Conservation (phyloP, 1,140 invertebrate species). For the Lasaia peninsularis region DNA sequence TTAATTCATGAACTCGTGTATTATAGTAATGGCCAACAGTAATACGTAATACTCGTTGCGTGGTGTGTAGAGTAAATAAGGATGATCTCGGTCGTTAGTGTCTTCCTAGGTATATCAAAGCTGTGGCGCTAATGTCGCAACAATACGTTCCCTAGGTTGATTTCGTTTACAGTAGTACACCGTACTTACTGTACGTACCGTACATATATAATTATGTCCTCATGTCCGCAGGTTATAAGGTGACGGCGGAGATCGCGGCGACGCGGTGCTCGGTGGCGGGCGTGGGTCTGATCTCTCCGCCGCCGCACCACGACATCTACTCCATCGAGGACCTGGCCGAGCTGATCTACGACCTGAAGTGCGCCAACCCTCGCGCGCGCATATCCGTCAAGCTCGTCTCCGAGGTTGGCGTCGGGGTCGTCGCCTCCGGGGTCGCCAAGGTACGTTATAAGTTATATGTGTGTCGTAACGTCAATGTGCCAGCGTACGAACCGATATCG, state of each 20-base stretch:
- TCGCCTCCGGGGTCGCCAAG: constrained; percentile 98
- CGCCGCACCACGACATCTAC: constrained; percentile 99
- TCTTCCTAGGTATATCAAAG: too few relatives aligned
- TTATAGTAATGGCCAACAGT: too few relatives aligned
- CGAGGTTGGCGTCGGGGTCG: constrained; percentile 98
- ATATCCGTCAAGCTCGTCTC: constrained; percentile 99
- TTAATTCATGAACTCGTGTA: not conserved
- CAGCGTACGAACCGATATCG: too few relatives aligned
- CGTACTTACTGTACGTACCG: too few relatives aligned
- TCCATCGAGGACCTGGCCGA: constrained; percentile 99
- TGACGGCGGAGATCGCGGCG: constrained; percentile 96
- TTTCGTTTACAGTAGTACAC: too few relatives aligned
- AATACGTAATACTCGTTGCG: too few relatives aligned
- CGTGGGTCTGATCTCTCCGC: constrained; percentile 98
- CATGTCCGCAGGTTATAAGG: constrained; percentile 81
- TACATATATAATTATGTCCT: too few relatives aligned
- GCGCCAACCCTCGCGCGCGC: constrained; percentile 95
- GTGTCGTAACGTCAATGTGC: too few relatives aligned
- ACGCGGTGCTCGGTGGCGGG: constrained; percentile 97
- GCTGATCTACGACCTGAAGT: constrained; percentile 98
- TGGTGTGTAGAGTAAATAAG: too few relatives aligned
- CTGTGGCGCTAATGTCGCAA: too few relatives aligned
- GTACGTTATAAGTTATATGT: constrained; percentile 69
- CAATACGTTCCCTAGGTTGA: too few relatives aligned
- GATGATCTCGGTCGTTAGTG: too few relatives aligned